A percentile compares a stretch with the other conserved stretches of the same genome.
Evolutionary conservation across 2,113 vertebrate species (phyloP).

Genomic region (Heterocephalus glaber): DNA sequence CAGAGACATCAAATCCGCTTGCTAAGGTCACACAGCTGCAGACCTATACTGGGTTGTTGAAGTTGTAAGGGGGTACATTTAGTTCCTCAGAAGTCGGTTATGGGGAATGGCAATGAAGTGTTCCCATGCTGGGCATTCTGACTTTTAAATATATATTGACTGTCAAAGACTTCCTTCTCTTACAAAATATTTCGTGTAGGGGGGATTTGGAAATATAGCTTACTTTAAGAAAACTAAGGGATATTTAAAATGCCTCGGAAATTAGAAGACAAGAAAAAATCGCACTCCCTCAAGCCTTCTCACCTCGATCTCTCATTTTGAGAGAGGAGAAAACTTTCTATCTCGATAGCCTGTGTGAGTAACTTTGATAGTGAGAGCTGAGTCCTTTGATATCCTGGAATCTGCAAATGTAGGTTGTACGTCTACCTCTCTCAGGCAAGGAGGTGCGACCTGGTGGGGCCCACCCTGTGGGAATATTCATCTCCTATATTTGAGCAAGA

Average conservation of each 20-base stretch:
- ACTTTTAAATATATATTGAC: background rate
- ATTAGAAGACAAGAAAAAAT: background rate
- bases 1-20: background rate
- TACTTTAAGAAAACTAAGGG: background rate
- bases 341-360: background rate
- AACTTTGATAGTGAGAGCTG: background rate
- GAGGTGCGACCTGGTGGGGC: background rate
- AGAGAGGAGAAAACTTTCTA: background rate
- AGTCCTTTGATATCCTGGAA: background rate
- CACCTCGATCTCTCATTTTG: rapidly evolving
- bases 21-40: background rate
- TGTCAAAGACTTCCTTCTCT: background rate
- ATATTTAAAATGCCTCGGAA: slow-evolving; percentile 26
- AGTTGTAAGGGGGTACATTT: background rate
- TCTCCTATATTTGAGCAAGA: background rate
- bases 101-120: background rate
- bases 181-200: background rate
- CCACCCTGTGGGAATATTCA: background rate
- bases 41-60: background rate
- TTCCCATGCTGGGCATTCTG: background rate
- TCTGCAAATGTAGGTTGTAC: background rate
- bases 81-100: background rate
- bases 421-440: background rate
- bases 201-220: background rate
- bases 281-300: background rate